A percentile compares a stretch with the other conserved stretches of the same genome.
phyloP scores from a whole-genome alignment of 2,797 vertebrate species.

The Scolopax rusticola region DNA sequence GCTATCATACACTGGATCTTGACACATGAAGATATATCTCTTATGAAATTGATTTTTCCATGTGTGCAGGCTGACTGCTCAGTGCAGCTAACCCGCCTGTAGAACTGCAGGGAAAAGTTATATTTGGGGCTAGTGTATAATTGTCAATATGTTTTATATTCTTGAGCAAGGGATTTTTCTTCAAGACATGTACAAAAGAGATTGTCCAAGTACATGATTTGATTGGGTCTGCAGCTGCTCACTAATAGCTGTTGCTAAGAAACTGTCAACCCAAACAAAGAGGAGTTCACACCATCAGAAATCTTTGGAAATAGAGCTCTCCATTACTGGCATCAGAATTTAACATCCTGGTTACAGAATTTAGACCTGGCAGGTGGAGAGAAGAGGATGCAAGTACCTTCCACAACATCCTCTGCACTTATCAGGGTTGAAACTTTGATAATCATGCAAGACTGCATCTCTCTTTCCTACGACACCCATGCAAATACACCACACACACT shows the following conservation, averaged over 20 bases:
- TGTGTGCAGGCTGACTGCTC: constrained; percentile 54
- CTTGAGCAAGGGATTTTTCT: constrained; percentile 65
- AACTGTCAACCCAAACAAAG: constrained; percentile 71
- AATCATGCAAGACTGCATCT: not conserved
- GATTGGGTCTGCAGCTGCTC: constrained; percentile 69
- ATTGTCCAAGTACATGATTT: constrained; percentile 70
- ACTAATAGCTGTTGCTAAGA: constrained; percentile 77
- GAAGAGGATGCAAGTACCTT: not conserved
- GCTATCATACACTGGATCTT: constrained; percentile 63
- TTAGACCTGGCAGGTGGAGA: not conserved
- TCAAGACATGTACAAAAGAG: constrained; percentile 64
- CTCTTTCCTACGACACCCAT: accelerated
- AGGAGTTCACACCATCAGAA: constrained; percentile 64
- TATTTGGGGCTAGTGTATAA: constrained; percentile 58
- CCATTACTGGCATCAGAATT: not conserved
- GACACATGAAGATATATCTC: constrained; percentile 77
- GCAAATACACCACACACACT: accelerated
- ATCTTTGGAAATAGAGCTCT: constrained; percentile 65
- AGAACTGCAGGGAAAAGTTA: constrained; percentile 63
- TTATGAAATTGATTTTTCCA: constrained; percentile 77
- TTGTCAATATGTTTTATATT: constrained; percentile 77
- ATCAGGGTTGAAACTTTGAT: not conserved
- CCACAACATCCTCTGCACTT: not conserved
- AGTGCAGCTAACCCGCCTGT: constrained; percentile 15
- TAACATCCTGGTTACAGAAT: not conserved